These are phyloP conservation scores for Callaeas wilsoni DNA, from an alignment of 2,113 vertebrate genomes.

Conservation along the genomic window DNA sequence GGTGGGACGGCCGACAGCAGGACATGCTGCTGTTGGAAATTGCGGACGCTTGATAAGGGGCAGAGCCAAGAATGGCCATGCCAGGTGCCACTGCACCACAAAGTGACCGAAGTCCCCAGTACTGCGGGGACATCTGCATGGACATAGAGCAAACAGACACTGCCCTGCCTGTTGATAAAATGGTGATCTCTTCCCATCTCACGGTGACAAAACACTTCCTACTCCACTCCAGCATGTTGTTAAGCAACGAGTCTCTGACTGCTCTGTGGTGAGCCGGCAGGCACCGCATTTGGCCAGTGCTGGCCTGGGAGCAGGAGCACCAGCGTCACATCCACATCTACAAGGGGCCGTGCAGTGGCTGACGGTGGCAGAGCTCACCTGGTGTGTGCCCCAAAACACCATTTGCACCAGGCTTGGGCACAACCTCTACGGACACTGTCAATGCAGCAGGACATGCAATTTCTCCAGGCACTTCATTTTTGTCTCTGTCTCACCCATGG, in stretches of 20 bases:
- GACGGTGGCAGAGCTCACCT: accelerated
- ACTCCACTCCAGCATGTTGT: conserved; percentile 44
- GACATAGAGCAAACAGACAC: background rate
- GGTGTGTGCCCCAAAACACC: background rate
- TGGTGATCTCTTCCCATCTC: conserved; percentile 46
- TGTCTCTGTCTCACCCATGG: background rate
- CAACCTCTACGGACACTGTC: accelerated
- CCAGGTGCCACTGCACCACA: background rate
- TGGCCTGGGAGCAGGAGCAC: background rate
- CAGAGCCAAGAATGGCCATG: background rate
- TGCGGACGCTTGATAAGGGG: background rate
- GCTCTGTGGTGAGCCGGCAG: background rate
- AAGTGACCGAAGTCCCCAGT: background rate
- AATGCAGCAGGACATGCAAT: background rate
- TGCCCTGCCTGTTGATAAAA: conserved; percentile 4
- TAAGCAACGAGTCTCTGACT: conserved; percentile 14
- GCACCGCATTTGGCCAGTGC: background rate
- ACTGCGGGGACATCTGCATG: background rate
- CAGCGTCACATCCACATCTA: background rate
- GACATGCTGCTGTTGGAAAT: background rate
- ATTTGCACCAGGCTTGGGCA: background rate
- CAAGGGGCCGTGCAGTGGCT: background rate
- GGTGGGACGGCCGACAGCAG: background rate
- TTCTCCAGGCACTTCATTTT: background rate
- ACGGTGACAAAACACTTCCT: conserved; percentile 28